Percentiles rank a stretch among this genome's conserved stretches.
Conservation (phyloP, 2,113 vertebrate genomes). For the Sakesphorus luctuosus region DNA sequence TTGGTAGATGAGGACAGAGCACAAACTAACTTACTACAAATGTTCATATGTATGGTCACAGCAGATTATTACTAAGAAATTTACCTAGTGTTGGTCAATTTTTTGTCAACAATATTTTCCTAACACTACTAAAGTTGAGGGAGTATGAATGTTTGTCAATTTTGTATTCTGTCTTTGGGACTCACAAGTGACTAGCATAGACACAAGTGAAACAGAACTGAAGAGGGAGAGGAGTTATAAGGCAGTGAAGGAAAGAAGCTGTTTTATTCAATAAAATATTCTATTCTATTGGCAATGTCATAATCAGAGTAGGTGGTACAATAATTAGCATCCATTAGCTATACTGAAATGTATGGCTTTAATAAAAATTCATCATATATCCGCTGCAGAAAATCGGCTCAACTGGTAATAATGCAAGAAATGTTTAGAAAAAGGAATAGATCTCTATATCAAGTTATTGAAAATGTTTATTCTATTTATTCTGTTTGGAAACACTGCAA, state of each 20-base stretch:
- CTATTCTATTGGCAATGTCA: background rate
- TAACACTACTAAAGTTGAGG: background rate
- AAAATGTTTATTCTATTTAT: constrained; percentile 12
- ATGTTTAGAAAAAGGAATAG: background rate
- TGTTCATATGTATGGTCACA: background rate
- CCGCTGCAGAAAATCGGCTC: background rate
- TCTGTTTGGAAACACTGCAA: background rate
- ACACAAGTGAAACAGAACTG: background rate
- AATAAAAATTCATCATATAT: background rate
- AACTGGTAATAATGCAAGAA: background rate
- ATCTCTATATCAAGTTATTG: background rate
- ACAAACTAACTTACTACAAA: background rate
- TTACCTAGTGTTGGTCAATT: background rate
- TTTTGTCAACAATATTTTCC: background rate
- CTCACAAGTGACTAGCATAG: background rate
- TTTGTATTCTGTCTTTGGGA: background rate
- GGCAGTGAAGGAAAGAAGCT: background rate
- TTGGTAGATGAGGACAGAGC: background rate
- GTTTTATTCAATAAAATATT: background rate
- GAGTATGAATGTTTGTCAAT: background rate
- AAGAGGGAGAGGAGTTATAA: background rate
- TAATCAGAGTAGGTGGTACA: background rate
- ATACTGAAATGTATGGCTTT: constrained; percentile 3
- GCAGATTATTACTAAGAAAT: background rate
- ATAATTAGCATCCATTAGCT: background rate